Conservation (phyloP, 1,140 invertebrate species). For the Teleogryllus occipitalis region DNA sequence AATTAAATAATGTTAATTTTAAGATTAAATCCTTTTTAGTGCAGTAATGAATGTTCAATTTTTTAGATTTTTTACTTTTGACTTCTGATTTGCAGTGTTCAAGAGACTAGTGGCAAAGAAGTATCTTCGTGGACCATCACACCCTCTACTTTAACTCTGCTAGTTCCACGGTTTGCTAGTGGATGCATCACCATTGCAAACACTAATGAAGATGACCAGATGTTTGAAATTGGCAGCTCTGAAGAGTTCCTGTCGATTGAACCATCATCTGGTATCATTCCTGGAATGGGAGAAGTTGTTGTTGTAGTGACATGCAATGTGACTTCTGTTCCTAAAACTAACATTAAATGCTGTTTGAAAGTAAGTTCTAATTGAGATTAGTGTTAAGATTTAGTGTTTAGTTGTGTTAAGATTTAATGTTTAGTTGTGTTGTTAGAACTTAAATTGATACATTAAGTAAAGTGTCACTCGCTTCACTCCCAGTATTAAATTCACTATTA, state of each 20-base stretch:
- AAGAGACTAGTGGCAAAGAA: neutral
- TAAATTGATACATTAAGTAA: too few species aligned
- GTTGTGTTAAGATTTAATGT: too few species aligned
- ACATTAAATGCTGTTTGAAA: neutral
- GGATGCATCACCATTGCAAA: neutral
- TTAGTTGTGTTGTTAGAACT: too few species aligned
- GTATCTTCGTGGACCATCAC: neutral
- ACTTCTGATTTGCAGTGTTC: neutral
- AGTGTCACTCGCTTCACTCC: too few species aligned
- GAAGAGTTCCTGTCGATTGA: neutral
- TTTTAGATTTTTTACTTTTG: neutral
- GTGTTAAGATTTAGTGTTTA: too few species aligned
- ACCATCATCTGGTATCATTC: neutral
- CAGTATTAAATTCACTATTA: too few species aligned
- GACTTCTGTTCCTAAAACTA: neutral
- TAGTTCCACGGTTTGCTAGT: neutral
- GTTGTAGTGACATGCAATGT: neutral
- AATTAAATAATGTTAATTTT: too few species aligned
- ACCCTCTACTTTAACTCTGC: neutral
- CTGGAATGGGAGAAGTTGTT: neutral
- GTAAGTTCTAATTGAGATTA: neutral
- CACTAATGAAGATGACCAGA: neutral
- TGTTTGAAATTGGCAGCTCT: neutral
- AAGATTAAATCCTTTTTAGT: neutral
- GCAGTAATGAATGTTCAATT: neutral